Conservation (phyloP, 1,140 invertebrate species). For the Melitaea cinxia region DNA sequence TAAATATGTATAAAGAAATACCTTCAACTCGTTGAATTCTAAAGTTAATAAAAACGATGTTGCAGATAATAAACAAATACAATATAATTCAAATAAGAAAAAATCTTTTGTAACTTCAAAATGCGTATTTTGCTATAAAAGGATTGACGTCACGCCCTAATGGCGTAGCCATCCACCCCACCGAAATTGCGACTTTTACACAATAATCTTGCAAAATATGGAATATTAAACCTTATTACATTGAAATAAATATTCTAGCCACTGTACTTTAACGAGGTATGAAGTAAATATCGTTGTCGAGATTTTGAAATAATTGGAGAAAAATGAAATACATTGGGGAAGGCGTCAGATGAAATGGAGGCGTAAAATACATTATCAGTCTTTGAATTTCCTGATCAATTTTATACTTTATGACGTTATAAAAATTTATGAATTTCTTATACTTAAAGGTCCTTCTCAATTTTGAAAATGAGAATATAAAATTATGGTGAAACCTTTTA, state of each 20-base stretch:
- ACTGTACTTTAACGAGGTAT: neutral
- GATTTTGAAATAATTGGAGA: constrained; percentile 28
- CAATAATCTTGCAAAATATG: neutral
- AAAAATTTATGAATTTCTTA: neutral
- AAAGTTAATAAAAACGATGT: no score
- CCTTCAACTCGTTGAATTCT: no score
- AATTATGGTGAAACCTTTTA: no score
- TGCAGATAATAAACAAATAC: no score
- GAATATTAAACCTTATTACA: constrained; percentile 10
- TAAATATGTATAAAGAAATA: no score
- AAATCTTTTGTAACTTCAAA: constrained; percentile 4
- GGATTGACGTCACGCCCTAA: constrained; percentile 25
- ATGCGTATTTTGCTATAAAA: constrained; percentile 7
- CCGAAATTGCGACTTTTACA: constrained; percentile 21
- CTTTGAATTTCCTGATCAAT: constrained; percentile 11
- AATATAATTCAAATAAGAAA: neutral
- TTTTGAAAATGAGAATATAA: no score
- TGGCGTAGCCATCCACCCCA: constrained; percentile 12
- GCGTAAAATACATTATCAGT: constrained; percentile 23
- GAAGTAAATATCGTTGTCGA: constrained; percentile 19
- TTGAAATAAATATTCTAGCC: neutral
- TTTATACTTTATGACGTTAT: neutral
- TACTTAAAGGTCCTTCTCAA: no score
- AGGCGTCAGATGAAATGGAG: constrained; percentile 24
- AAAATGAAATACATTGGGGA: constrained; percentile 31